Evolutionary conservation across 2,888 invertebrate genomes (phyloP).

Genomic region (Phorcus lineatus): DNA sequence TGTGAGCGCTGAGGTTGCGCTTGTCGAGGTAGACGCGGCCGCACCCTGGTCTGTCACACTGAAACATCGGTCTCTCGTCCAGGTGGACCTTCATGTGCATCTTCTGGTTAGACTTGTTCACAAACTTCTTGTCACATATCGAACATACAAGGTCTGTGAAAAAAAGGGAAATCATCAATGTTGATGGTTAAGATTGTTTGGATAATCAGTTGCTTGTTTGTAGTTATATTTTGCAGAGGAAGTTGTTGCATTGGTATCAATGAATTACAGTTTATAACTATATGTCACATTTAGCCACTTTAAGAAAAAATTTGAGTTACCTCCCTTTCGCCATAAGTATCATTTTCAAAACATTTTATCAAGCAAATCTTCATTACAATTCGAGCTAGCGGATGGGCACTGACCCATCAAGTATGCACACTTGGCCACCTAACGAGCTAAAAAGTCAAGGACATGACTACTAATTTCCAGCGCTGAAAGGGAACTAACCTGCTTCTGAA

Average conservation of each 20-base stretch:
- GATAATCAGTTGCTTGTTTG: not conserved
- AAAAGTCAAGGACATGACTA: no score
- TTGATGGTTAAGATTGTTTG: not conserved
- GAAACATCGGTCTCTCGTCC: conserved; percentile 42
- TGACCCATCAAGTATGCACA: no score
- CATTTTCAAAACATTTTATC: no score
- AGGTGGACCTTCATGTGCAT: conserved; percentile 52
- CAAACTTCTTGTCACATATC: conserved; percentile 52
- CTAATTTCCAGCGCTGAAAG: no score
- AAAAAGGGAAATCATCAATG: not conserved
- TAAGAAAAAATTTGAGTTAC: not conserved
- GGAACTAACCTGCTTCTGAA: conserved; percentile 34
- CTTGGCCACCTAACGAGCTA: no score
- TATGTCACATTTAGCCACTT: no score
- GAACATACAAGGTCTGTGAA: conserved; percentile 47
- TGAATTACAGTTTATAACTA: no score
- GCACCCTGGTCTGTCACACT: conserved; percentile 59
- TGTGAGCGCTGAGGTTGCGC: conserved; percentile 58
- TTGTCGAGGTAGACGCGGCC: conserved; percentile 55
- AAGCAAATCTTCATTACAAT: no score
- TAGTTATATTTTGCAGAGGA: no score
- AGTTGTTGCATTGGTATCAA: no score
- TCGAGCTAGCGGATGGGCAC: no score
- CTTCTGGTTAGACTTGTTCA: conserved; percentile 48
- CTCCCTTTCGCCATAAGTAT: no score